Evolutionary conservation across 1,140 invertebrate species (phyloP).

Genomic region (Diachasma alloeum): DNA sequence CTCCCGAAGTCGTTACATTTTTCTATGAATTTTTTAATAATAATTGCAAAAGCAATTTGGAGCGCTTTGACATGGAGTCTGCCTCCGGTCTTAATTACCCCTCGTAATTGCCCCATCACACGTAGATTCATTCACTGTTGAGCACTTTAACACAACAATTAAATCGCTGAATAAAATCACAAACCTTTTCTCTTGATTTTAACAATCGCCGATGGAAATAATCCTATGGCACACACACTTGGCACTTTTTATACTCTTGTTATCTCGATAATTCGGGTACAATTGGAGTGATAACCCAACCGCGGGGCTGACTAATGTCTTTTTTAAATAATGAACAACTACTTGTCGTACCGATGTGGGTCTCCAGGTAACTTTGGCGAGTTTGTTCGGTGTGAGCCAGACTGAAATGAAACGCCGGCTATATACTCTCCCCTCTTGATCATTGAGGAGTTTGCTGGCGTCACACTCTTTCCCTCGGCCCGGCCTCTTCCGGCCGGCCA

Average conservation of each 20-base stretch:
- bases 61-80: no score
- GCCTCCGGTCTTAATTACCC: no score
- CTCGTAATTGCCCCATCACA: background rate
- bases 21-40: no score
- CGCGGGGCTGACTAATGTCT: background rate
- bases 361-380: constrained; percentile 41
- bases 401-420: constrained; percentile 57
- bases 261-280: background rate
- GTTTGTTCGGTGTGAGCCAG: constrained; percentile 58
- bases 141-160: background rate
- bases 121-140: constrained; percentile 12
- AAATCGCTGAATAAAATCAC: constrained; percentile 4
- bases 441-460: constrained; percentile 30
- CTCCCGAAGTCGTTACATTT: no score
- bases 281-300: no score
- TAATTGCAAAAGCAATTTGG: no score
- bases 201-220: constrained; percentile 7
- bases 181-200: constrained; percentile 21
- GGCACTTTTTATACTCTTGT: constrained; percentile 43
- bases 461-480: constrained; percentile 6
- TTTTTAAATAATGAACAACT: constrained; percentile 6
- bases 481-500: constrained; percentile 51
- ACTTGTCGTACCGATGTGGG: background rate
- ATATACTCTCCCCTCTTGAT: constrained; percentile 57
- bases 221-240: constrained; percentile 57